Conservation (phyloP, 1,140 invertebrate species). For the Varroa destructor region DNA sequence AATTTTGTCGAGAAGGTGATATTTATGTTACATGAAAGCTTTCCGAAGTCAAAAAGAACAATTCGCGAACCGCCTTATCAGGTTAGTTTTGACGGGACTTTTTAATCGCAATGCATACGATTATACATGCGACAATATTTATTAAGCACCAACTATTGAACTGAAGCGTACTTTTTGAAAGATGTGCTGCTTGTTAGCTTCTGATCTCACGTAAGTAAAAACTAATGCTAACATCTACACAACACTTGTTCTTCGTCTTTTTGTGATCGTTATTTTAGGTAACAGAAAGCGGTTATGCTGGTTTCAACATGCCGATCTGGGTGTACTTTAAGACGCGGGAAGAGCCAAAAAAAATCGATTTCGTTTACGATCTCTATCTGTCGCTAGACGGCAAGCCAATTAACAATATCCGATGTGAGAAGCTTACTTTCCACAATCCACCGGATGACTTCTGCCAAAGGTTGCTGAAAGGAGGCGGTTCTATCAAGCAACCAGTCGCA, state of each 20-base stretch:
- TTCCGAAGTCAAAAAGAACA: slow-evolving; percentile 65
- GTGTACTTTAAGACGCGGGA: slow-evolving; percentile 79
- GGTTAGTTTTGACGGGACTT: slow-evolving; percentile 43
- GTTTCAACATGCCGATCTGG: slow-evolving; percentile 76
- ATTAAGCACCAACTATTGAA: too few species aligned
- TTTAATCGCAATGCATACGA: slow-evolving; percentile 14
- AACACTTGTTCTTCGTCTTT: too few species aligned
- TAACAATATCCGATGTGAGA: slow-evolving; percentile 52
- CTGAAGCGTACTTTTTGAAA: too few species aligned
- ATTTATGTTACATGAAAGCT: slow-evolving; percentile 78
- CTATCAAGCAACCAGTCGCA: slow-evolving; percentile 36
- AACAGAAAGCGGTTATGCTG: slow-evolving; percentile 83
- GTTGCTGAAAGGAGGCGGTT: slow-evolving; percentile 71
- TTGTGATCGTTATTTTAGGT: slow-evolving; percentile 42
- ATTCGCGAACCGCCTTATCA: slow-evolving; percentile 32
- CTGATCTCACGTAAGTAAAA: too few species aligned
- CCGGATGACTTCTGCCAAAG: slow-evolving; percentile 75
- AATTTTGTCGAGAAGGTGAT: slow-evolving; percentile 88
- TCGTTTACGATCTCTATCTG: slow-evolving; percentile 71
- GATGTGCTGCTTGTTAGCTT: too few species aligned
- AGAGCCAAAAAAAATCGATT: slow-evolving; percentile 70
- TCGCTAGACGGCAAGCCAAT: slow-evolving; percentile 57
- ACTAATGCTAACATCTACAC: too few species aligned
- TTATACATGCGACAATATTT: too few species aligned
- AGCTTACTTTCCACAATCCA: slow-evolving; percentile 65